A percentile compares a stretch with the other conserved stretches of the same genome.
Evolutionary conservation across 2,888 invertebrate genomes (phyloP).

Genomic region (Sicus ferrugineus): DNA sequence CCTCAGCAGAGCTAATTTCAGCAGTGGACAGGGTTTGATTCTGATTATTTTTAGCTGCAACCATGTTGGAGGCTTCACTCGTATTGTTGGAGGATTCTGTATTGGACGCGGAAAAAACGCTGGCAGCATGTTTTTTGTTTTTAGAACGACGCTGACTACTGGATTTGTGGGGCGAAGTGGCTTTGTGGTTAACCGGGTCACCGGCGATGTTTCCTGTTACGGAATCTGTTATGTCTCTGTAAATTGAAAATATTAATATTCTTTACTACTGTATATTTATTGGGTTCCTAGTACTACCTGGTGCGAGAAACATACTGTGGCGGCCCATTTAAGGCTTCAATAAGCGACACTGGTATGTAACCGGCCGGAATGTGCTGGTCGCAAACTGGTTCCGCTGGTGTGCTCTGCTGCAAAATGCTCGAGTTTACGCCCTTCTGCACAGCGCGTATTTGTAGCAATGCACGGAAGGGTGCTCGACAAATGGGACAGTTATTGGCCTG

Average conservation of each 20-base stretch:
- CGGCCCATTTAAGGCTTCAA: constrained; percentile 96
- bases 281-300: constrained; percentile 40
- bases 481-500: constrained; percentile 99
- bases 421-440: constrained; percentile 75
- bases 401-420: constrained; percentile 62
- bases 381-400: constrained; percentile 67
- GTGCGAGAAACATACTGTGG: constrained; percentile 62
- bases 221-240: constrained; percentile 67
- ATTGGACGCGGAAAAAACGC: constrained; percentile 45
- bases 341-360: constrained; percentile 91
- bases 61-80: constrained; percentile 26
- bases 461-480: constrained; percentile 97
- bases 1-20: constrained; percentile 43
- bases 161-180: constrained; percentile 59
- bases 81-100: constrained; percentile 39
- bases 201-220: constrained; percentile 60
- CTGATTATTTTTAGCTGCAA: constrained; percentile 40
- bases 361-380: constrained; percentile 81
- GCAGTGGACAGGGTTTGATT: constrained; percentile 41
- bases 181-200: constrained; percentile 53
- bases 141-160: constrained; percentile 57
- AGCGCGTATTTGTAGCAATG: constrained; percentile 93
- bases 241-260: background rate
- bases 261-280: no score
- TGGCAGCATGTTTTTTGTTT: constrained; percentile 57